Percentiles rank a stretch among this genome's conserved stretches.
Evolutionary conservation across 2,113 vertebrate genomes (phyloP).

Genomic region (Catharus minimus): DNA sequence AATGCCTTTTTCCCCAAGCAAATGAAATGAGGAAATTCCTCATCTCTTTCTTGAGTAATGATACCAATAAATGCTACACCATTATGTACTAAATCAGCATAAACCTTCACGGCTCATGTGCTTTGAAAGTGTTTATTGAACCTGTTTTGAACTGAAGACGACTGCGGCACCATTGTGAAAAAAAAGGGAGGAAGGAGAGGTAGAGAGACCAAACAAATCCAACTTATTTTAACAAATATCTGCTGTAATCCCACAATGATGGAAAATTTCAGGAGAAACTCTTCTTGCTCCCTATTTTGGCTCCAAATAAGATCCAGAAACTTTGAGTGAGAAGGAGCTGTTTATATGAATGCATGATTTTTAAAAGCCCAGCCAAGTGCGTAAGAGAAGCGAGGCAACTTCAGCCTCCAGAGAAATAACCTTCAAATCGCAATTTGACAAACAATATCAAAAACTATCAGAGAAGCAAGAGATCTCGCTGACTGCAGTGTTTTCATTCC

Average conservation of each 20-base stretch:
- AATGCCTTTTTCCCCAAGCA: not conserved
- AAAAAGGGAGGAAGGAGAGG: not conserved
- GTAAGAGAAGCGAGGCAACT: not conserved
- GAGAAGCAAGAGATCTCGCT: slow-evolving; percentile 37
- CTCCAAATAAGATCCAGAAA: not conserved
- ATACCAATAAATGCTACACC: not conserved
- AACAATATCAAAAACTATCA: slow-evolving; percentile 57
- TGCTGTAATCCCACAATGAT: not conserved
- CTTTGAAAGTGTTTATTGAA: slow-evolving; percentile 50
- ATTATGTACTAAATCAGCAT: slow-evolving; percentile 34
- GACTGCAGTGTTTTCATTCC: slow-evolving; percentile 46
- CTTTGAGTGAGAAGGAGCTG: not conserved
- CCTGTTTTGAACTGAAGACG: not conserved
- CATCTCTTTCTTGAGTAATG: slow-evolving; percentile 41
- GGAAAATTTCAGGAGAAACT: slow-evolving; percentile 10
- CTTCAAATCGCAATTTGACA: slow-evolving; percentile 65
- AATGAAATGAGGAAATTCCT: slow-evolving; percentile 33
- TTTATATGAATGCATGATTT: not conserved
- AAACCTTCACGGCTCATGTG: slow-evolving; percentile 25
- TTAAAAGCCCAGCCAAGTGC: slow-evolving; percentile 15
- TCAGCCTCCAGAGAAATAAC: slow-evolving; percentile 63
- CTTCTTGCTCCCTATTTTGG: not conserved
- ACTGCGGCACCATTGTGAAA: not conserved
- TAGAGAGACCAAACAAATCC: not conserved
- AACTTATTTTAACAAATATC: not conserved